Base-by-base conservation (phyloP, 2,888 invertebrate genomes). In the Yponomeuta plumbellus region DNA sequence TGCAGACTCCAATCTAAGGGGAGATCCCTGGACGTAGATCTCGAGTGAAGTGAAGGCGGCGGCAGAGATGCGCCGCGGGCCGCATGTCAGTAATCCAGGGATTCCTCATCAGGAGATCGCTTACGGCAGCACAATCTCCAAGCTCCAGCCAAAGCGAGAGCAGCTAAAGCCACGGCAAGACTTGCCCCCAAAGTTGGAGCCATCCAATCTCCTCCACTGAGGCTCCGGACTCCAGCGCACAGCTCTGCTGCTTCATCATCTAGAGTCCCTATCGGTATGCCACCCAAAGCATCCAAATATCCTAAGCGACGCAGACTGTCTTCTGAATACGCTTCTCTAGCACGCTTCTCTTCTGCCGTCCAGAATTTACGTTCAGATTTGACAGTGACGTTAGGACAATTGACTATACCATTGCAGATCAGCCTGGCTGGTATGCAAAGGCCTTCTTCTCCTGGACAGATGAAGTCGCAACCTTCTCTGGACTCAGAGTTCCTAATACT, bases 321-420 rank as follows among this genome's bases (percentile, higher is more conserved):
- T 74, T 93, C 88, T 67, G 94, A 86, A 80, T 93, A 86, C 39
- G 91, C 89, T 72, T 92, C 92, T 71, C 92, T 86, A 56, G 93
- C 92, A 69, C 82, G 78, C 67, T 88, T 91, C 34, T 91, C 90
- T 78, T 88, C 90, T 2, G 83, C 76, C n/a, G 88, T 87, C 89
- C 88, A 89, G 73, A 85, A 88, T 68, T 86, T 89, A 40, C 85
- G 81, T 73, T 93, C 93, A 56, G 83, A 83, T 64, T 74, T 74
- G 39, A 86, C 82, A 1, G 95, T 94, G 20, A 93, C 86, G 77
- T 95, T 95, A 0, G 97, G 97, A 81, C 97, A 97, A 81, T 97
- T 97, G 20, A 96, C 93, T 2, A 97, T 93, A 5, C 97, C 97
- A 78, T 97, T 97, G 83, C 97, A 97, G 1, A 97, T 94, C 26